Evolutionary conservation across 2,113 vertebrate genomes (phyloP).

Genomic region (Microcebus jonahi): DNA sequence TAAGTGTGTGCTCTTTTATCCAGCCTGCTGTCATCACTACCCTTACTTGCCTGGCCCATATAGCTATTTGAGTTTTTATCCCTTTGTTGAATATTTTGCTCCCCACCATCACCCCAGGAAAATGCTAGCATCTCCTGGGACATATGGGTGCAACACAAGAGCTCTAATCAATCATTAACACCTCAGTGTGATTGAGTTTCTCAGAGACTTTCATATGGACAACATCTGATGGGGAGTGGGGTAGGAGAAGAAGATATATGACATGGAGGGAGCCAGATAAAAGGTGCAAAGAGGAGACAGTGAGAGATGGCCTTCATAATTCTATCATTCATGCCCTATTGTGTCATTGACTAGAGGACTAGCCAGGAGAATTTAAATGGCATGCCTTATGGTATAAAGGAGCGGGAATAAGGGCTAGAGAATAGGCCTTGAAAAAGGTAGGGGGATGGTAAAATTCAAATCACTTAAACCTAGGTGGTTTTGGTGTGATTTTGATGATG

Average conservation of each 20-base stretch:
- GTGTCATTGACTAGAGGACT: neutral
- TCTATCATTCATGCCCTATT: neutral
- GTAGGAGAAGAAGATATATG: neutral
- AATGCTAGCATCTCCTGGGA: neutral
- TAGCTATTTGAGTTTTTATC: neutral
- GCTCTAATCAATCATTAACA: neutral
- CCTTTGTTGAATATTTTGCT: neutral
- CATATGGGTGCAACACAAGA: neutral
- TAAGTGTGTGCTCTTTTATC: neutral
- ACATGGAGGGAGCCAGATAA: neutral
- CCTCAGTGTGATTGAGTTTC: neutral
- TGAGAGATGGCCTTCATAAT: neutral
- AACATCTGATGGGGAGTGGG: neutral
- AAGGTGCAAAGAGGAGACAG: neutral
- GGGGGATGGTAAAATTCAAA: neutral
- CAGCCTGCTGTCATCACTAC: neutral
- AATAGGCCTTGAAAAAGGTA: neutral
- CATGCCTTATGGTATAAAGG: neutral
- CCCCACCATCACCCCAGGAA: neutral
- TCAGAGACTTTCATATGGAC: neutral
- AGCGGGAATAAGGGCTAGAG: neutral
- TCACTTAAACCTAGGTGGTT: neutral
- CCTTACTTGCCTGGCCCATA: neutral
- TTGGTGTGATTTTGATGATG: neutral
- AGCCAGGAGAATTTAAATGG: neutral